phyloP scores from a whole-genome alignment of 2,888 invertebrate species.

The Synergus japonicus region DNA sequence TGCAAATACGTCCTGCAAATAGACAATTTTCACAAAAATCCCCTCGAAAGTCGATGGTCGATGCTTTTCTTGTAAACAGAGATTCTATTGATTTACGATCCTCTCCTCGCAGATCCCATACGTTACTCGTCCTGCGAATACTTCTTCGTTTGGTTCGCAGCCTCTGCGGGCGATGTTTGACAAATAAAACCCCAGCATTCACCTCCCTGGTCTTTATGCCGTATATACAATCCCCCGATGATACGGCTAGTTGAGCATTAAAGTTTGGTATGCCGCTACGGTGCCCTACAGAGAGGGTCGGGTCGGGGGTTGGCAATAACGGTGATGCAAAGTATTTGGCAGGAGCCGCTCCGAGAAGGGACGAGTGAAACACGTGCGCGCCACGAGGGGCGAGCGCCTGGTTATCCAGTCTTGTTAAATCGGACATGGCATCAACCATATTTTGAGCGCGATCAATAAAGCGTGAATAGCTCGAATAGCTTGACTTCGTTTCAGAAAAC shows the following conservation, averaged over 20 bases:
- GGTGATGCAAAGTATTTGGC: conserved; percentile 72
- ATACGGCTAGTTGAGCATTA: conserved; percentile 77
- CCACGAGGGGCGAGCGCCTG: conserved; percentile 56
- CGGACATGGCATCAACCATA: conserved; percentile 70
- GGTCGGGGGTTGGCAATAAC: conserved; percentile 57
- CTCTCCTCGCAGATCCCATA: conserved; percentile 26
- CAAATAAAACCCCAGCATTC: conserved; percentile 71
- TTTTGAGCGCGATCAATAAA: conserved; percentile 66
- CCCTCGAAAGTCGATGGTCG: conserved; percentile 37
- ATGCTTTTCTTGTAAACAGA: conserved; percentile 35
- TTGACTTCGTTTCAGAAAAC: conserved; percentile 53
- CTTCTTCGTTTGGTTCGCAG: conserved; percentile 37
- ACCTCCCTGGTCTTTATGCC: conserved; percentile 57
- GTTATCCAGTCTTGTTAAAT: conserved; percentile 61
- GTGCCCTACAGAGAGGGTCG: conserved; percentile 49
- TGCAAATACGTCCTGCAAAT: conserved; percentile 38
- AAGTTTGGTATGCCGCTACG: conserved; percentile 72
- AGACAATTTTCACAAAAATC: conserved; percentile 31
- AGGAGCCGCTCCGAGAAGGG: conserved; percentile 35
- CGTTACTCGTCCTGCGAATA: conserved; percentile 34
- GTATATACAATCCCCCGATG: conserved; percentile 68
- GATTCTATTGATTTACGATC: conserved; percentile 29
- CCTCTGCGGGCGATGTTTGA: conserved; percentile 67
- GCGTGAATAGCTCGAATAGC: conserved; percentile 55
- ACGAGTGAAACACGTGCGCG: conserved; percentile 72